Evolutionary conservation across 2,888 invertebrate species (phyloP).

Genomic region (Kryphioiulus occultus): DNA sequence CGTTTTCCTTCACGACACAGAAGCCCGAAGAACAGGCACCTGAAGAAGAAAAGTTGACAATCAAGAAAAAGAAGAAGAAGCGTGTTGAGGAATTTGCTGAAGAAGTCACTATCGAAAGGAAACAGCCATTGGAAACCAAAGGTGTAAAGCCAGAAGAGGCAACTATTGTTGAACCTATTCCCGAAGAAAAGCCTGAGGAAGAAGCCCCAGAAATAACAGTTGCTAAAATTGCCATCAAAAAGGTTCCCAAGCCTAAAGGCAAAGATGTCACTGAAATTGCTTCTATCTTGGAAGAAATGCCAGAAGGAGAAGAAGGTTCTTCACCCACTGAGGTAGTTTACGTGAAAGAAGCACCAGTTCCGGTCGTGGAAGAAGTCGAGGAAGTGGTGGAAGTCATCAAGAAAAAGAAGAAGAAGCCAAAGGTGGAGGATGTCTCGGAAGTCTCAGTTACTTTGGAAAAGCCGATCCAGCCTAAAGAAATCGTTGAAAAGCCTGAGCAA

Average conservation of each 20-base stretch:
- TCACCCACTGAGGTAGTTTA: background rate
- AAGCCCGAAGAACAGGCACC: background rate
- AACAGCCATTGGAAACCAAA: conserved; percentile 8
- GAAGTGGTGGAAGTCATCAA: conserved; percentile 38
- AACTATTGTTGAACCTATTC: background rate
- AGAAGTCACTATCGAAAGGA: conserved; percentile 39
- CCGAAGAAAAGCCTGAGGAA: background rate
- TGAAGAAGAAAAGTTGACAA: background rate
- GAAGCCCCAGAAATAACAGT: conserved; percentile 36
- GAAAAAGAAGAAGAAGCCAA: conserved; percentile 49
- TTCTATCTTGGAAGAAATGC: conserved; percentile 25
- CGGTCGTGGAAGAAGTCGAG: conserved; percentile 35
- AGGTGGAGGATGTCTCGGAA: conserved; percentile 48
- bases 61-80: conserved; percentile 44
- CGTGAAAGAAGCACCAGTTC: background rate
- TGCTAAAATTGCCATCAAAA: conserved; percentile 45
- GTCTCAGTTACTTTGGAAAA: conserved; percentile 59
- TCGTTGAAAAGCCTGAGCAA: conserved; percentile 63
- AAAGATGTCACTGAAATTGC: conserved; percentile 30
- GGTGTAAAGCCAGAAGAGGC: conserved; percentile 48
- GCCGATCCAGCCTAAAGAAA: conserved; percentile 62
- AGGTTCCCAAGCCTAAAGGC: conserved; percentile 27
- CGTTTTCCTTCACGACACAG: conserved; percentile 24
- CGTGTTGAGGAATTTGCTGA: conserved; percentile 44
- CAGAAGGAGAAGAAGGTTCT: background rate